Base-by-base conservation (phyloP, 2,888 invertebrate species). In the Prenolepis imparis region DNA sequence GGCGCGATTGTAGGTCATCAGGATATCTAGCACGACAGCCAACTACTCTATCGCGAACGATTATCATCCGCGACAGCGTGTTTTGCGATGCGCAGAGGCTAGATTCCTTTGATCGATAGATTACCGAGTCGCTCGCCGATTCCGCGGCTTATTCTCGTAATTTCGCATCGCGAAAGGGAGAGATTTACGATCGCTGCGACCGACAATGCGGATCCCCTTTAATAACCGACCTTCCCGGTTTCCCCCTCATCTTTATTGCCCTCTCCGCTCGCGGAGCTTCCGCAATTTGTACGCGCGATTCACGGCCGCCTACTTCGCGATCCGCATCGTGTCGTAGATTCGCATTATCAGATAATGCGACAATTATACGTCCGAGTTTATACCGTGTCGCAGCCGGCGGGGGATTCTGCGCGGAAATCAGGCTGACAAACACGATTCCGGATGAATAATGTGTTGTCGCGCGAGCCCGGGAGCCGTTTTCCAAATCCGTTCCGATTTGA, bases 21-120 rank as follows among this genome's bases (percentile, higher is more conserved):
- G 28, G 68, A 28, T 55, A 57, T 28, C 24, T 72, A 52, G 39
- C 24, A 57, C 41, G 28, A 6, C 28, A 68, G 18, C 59, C 59
- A 21, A 39, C 48, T 61, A 41, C 24, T 75, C 59, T 41, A 59
- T 36, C 44, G n/a, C 52, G 52, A 52, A 61, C 68, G 78, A 75
- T 80, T 61, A 87, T 84, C 74, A 82, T 72, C 66, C 44, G 57
- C 44, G 81, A 52, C 70, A 81, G 78, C 72, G 72, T 84, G 84
- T 87, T 84, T 87, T 72, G 82, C 80, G 36, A 84, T 70, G 85
- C 39, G 28, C 28, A 28, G 28, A 3, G 28, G n/a, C 77, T 8
- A 15, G 63, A 78, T 73, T 88, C 83, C 88, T 88, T 84, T 84
- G 86, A 89, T 89, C 89, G 87, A 89, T 88, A 86, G 84, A 78